These are phyloP conservation scores for Diplosoma virens DNA, from an alignment of 23 tunicate species.

Conservation along the genomic window DNA sequence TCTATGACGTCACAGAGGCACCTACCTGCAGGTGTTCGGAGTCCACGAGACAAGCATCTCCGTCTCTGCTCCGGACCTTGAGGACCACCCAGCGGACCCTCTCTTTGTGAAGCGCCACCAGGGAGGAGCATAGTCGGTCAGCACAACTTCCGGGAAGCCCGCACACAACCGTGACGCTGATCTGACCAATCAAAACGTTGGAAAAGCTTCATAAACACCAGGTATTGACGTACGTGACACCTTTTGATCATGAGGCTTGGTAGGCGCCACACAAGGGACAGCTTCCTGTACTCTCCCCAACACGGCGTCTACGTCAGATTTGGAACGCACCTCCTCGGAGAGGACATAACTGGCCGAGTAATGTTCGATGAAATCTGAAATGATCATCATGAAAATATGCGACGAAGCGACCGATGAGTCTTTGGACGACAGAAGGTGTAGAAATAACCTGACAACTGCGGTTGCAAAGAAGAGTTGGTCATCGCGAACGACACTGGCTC, in stretches of 20 bases:
- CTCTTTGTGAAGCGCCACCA: slow-evolving; percentile 65
- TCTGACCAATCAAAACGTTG: too few species aligned
- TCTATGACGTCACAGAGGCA: too few species aligned
- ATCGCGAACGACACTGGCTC: not conserved
- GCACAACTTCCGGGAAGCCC: slow-evolving; percentile 73
- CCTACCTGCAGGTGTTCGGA: slow-evolving; percentile 42
- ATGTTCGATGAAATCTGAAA: not conserved
- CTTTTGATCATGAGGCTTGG: not conserved
- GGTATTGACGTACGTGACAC: not conserved
- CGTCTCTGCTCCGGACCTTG: not conserved
- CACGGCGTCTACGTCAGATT: not conserved
- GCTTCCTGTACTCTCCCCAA: not conserved
- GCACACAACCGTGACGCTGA: slow-evolving; percentile 43
- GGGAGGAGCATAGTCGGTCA: slow-evolving; percentile 42
- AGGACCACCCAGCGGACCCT: slow-evolving; percentile 81
- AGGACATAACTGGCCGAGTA: not conserved
- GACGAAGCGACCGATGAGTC: too few species aligned
- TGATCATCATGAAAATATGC: not conserved
- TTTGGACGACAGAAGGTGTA: too few species aligned
- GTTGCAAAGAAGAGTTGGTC: slow-evolving; percentile 27
- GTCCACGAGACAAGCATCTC: slow-evolving; percentile 28
- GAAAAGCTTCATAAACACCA: too few species aligned
- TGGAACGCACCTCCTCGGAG: not conserved
- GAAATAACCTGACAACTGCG: slow-evolving; percentile 45
- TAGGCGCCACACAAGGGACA: not conserved